Percentiles rank a stretch among this genome's conserved stretches.
Evolutionary conservation across 1,140 invertebrate species (phyloP).

Genomic region (Ditylenchus dipsaci): DNA sequence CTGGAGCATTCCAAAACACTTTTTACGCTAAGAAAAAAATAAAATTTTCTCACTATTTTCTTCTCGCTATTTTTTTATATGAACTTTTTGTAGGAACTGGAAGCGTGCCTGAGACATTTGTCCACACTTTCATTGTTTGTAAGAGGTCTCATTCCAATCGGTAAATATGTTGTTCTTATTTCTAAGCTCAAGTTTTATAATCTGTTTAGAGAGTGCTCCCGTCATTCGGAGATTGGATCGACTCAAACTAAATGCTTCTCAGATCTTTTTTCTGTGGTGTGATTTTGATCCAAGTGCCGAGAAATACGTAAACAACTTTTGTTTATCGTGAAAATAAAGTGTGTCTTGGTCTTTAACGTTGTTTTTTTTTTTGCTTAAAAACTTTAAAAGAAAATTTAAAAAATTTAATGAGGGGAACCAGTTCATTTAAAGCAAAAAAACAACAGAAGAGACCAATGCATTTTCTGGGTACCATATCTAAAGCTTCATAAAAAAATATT

Average conservation of each 20-base stretch:
- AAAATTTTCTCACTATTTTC: no score
- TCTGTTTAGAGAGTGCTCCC: slow-evolving; percentile 16
- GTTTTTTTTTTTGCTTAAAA: background rate
- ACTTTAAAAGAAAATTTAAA: background rate
- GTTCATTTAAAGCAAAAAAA: no score
- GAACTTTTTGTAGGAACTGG: slow-evolving; percentile 16
- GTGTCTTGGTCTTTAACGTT: background rate
- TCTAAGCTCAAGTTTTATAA: no score
- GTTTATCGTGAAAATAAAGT: background rate
- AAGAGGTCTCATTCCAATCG: slow-evolving; percentile 27
- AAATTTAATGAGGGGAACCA: background rate
- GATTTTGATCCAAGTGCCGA: slow-evolving; percentile 27
- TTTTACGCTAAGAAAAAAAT: no score
- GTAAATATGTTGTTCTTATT: no score
- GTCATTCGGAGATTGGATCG: slow-evolving; percentile 12
- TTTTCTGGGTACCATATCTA: no score
- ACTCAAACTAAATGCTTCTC: background rate
- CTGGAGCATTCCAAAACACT: no score
- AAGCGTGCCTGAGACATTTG: slow-evolving; percentile 15
- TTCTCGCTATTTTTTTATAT: background rate
- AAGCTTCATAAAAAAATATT: no score
- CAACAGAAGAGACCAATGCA: no score
- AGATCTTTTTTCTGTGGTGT: slow-evolving; percentile 37
- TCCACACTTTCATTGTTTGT: slow-evolving; percentile 31
- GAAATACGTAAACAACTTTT: slow-evolving; percentile 15